Conservation (phyloP, 2,797 vertebrate genomes). For the Gallirallus australis region DNA sequence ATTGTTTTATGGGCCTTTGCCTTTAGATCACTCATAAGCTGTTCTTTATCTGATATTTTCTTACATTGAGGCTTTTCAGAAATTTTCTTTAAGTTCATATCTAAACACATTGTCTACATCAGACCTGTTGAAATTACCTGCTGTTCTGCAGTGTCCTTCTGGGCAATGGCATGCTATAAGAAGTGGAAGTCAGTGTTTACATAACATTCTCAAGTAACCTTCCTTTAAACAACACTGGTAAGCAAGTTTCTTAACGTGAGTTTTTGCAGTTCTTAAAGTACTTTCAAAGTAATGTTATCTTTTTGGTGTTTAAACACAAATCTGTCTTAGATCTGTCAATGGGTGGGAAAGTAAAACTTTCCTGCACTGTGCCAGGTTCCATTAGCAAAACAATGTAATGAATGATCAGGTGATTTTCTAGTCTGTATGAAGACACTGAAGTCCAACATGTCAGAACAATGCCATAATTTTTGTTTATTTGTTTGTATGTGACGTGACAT, state of each 20-base stretch:
- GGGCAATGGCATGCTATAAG: not conserved
- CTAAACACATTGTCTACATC: not conserved
- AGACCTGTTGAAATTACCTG: not conserved
- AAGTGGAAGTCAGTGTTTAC: not conserved
- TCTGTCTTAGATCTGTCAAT: not conserved
- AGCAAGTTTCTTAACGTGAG: not conserved
- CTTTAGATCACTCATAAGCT: not conserved
- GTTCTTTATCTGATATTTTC: not conserved
- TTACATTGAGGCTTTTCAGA: not conserved
- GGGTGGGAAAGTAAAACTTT: not conserved
- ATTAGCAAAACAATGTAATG: not conserved
- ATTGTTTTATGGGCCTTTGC: not conserved
- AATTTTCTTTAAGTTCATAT: not conserved
- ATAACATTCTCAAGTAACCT: not conserved
- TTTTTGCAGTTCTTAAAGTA: not conserved
- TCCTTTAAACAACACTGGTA: not conserved
- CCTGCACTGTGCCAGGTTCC: not conserved
- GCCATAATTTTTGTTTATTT: not conserved
- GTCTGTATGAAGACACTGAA: not conserved
- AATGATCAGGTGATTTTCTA: not conserved
- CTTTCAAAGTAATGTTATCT: not conserved
- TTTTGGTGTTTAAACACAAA: not conserved
- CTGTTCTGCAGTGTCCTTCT: not conserved
- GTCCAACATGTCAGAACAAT: not conserved
- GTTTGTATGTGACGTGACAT: not conserved